Percentiles rank a stretch among this genome's conserved stretches.
Conservation (phyloP, 2,797 vertebrate genomes). For the Antennarius maculatus region DNA sequence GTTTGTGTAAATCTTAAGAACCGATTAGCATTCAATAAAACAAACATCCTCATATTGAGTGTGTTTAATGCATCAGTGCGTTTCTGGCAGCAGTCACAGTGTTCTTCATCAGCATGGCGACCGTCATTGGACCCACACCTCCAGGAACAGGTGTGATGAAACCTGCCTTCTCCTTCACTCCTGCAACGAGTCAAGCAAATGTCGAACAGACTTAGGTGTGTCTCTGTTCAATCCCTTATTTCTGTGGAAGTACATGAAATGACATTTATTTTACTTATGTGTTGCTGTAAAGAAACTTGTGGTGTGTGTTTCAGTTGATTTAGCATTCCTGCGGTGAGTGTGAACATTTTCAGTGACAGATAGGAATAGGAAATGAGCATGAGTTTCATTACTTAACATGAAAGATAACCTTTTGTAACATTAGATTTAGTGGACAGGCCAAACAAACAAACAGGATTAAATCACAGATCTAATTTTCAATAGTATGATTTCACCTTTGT, state of each 20-base stretch:
- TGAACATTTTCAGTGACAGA: background rate
- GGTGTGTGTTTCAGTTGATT: background rate
- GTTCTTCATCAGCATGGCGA: slow-evolving; percentile 94
- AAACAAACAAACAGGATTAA: no score
- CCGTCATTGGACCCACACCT: slow-evolving; percentile 93
- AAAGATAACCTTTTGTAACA: no score
- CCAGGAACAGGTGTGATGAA: slow-evolving; percentile 93
- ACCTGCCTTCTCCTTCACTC: slow-evolving; percentile 90
- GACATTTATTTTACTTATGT: background rate
- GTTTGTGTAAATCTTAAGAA: slow-evolving; percentile 12
- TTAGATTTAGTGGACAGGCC: no score
- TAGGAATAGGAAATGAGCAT: no score
- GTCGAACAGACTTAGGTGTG: background rate
- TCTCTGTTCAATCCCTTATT: no score
- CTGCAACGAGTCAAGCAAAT: slow-evolving; percentile 71
- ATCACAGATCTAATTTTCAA: no score
- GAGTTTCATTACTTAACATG: no score
- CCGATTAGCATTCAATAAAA: slow-evolving; percentile 28
- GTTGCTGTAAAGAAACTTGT: background rate
- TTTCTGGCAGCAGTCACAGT: slow-evolving; percentile 89
- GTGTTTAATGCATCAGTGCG: slow-evolving; percentile 76
- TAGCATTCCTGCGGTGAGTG: background rate
- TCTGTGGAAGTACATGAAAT: no score
- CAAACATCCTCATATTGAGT: slow-evolving; percentile 6
- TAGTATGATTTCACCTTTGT: background rate